phyloP scores from a whole-genome alignment of 2,888 invertebrate species.

The Scelioninae gen. 1 region DNA sequence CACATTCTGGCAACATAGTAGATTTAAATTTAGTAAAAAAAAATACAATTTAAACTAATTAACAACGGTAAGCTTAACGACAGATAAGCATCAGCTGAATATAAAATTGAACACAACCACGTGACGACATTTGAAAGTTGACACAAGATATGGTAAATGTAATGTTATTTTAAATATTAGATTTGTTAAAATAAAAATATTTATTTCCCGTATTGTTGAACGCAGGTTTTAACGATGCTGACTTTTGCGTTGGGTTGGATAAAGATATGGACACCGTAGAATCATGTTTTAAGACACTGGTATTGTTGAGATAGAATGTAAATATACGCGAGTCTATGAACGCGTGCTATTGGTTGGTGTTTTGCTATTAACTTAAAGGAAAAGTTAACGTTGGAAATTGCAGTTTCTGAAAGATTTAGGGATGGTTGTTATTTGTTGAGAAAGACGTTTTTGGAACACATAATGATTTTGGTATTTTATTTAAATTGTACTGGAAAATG shows the following conservation, averaged over 20 bases:
- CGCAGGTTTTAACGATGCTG: slow-evolving; percentile 57
- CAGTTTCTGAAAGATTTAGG: slow-evolving; percentile 43
- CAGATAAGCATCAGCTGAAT: slow-evolving; percentile 1
- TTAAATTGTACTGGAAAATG: slow-evolving; percentile 33
- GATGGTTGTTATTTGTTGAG: slow-evolving; percentile 36
- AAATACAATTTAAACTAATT: slow-evolving; percentile 10
- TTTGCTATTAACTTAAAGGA: slow-evolving; percentile 50
- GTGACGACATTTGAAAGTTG: slow-evolving; percentile 11
- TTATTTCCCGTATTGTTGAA: slow-evolving; percentile 31
- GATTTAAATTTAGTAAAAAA: background rate
- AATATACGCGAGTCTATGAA: slow-evolving; percentile 46
- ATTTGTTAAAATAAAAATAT: slow-evolving; percentile 30
- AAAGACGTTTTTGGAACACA: slow-evolving; percentile 44
- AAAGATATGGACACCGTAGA: slow-evolving; percentile 57
- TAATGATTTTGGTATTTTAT: slow-evolving; percentile 54
- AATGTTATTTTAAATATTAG: slow-evolving; percentile 34
- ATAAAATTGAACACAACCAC: slow-evolving; percentile 20
- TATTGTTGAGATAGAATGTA: slow-evolving; percentile 61
- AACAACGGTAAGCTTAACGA: slow-evolving; percentile 8
- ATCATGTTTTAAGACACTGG: slow-evolving; percentile 58
- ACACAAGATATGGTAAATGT: slow-evolving; percentile 14
- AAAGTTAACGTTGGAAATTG: slow-evolving; percentile 51
- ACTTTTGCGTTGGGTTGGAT: slow-evolving; percentile 48
- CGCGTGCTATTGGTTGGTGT: slow-evolving; percentile 47
- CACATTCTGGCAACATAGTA: background rate